phyloP scores from a whole-genome alignment of 2,113 vertebrate genomes.

The Leptosomus discolor region DNA sequence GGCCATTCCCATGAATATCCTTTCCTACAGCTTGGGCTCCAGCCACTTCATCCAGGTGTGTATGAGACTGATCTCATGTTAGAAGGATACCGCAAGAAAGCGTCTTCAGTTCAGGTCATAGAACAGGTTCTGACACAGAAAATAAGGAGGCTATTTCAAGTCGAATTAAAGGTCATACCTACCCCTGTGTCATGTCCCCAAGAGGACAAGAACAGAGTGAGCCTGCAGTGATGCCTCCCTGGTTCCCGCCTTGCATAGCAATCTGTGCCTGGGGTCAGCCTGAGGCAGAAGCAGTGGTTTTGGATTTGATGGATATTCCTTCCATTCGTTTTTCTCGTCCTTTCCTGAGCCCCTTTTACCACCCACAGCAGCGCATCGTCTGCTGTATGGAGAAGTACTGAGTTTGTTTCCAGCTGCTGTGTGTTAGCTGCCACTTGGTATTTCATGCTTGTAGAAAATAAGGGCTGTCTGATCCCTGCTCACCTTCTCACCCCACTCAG shows the following conservation, averaged over 20 bases:
- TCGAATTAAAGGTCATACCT: not conserved
- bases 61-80: not conserved
- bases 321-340: not conserved
- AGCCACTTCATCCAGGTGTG: not conserved
- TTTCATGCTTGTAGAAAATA: not conserved
- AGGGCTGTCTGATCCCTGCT: not conserved
- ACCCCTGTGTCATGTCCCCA: not conserved
- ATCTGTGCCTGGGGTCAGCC: not conserved
- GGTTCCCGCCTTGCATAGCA: rapidly evolving
- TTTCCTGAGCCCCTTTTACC: not conserved
- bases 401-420: not conserved
- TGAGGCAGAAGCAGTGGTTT: not conserved
- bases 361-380: not conserved
- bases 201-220: not conserved
- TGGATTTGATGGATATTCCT: not conserved
- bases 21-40: not conserved
- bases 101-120: not conserved
- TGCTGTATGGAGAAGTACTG: not conserved
- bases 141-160: not conserved
- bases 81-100: not conserved
- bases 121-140: not conserved
- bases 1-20: not conserved
- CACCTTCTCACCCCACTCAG: not conserved
- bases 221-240: not conserved
- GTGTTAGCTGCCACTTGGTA: not conserved